Evolutionary conservation across 2,113 vertebrate species (phyloP), one percentile per base, ranked within the genome.

Genomic region (Syngnathus floridae): DNA sequence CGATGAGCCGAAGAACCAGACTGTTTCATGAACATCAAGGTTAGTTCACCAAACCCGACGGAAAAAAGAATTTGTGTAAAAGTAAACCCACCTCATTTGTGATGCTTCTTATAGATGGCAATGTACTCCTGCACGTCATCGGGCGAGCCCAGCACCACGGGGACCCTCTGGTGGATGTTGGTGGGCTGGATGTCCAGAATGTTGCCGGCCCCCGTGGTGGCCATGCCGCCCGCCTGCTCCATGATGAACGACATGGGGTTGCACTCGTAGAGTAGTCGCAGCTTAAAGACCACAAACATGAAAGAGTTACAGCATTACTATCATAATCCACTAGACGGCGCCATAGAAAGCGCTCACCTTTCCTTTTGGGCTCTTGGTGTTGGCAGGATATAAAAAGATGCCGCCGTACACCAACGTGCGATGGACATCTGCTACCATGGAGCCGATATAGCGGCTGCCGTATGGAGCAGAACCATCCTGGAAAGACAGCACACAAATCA

Each of bases 401-500:
- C 95, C 96, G 80, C 96, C 96, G 4, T 99, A 99, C 8, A 99
- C 94, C 79, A 99, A 84, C 0, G 96, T 99, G 57, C 96, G 92
- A 80, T 99, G 96, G 37, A 98, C 94, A 37, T 98, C 96, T 9
- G 96, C 96, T 2, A 99, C 96, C 96, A 98, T 99, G 37, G 96
- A 99, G 4, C 96, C 96, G 64, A 98, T 87, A 1, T 99, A 99
- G 52, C 96, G 89, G 5, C 92, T 93, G 8, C 96, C 95, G 11
- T 97, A 99, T 0, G 96, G 93, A 38, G 93, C 89, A 21, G 92
- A 94, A 45, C 93, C 93, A 69, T 96, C 94, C 96, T 99, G 13
- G 22, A 70, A 31, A 62, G 5, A 70, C 48, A 38, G 7, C 22
- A 5, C 2, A 19, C 14, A 1, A 7, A 16, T 57, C 55, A 16